Base-by-base conservation (phyloP, 2,797 vertebrate genomes). In the Pseudochaenichthys georgianus region DNA sequence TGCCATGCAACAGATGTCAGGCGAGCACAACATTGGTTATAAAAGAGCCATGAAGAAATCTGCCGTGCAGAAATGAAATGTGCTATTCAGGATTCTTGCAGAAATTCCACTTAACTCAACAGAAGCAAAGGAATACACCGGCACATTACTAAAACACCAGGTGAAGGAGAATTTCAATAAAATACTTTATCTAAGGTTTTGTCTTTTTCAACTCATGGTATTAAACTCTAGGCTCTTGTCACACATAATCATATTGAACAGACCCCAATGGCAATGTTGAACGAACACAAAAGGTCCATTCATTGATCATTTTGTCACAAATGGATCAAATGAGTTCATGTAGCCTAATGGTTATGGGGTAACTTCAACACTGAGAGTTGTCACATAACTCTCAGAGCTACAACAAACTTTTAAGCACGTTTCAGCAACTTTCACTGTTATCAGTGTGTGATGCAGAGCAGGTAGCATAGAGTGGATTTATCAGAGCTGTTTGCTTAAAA, bases 1-100 rank as follows among this genome's bases (percentile, higher is more conserved):
- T 69, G 42, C 75, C 80, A 64, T 79, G 76, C 68, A 81, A 83
- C 81, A 87, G 83, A 86, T 84, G 85, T 75, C 82, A 78, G 62
- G 52, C 58, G 52, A 73, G 54, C 68, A 82, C 79, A 69, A 48
- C 52, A 76, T 50, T 81, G 69, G 72, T 82, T 75, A 81, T 82
- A 79, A 87, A 86, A 71, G 45, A 78, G 74, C 73, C 79, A 74
- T 81, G 64, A 63, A 66, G 38, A 70, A 85, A 76, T 73, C 70
- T 34, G 38, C 60, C 83, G 75, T 74, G 70, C 83, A 21, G 5
- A 70, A 81, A 77, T 82, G 54, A 57, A 76, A 79, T 62, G 52
- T 51, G 45, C 67, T 67, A 12, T 10, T 82, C 82, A 83, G 66
- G 17, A 68, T 61, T 70, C 65, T 66, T 66, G 54, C 19, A 52